Conservation (phyloP, 2,797 vertebrate species). For the Rhinophrynus dorsalis region DNA sequence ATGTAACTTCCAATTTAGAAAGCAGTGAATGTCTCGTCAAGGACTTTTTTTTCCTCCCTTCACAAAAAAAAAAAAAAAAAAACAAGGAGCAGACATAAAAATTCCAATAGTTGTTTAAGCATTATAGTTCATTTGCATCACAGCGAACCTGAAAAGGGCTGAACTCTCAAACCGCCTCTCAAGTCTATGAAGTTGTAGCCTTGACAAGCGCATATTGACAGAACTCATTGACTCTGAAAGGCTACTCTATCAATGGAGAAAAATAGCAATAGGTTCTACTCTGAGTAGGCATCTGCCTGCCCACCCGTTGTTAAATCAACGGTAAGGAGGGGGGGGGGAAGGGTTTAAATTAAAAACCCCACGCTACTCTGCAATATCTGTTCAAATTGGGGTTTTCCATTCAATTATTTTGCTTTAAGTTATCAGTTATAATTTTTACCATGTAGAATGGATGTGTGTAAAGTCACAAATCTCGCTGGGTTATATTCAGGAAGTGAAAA, state of each 20-base stretch:
- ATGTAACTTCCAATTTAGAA: conserved; percentile 98
- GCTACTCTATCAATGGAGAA: conserved; percentile 95
- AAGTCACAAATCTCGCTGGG: too few relatives aligned
- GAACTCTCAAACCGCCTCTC: conserved; percentile 96
- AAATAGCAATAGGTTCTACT: conserved; percentile 85
- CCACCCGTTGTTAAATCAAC: conserved; percentile 87
- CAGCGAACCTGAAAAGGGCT: conserved; percentile 93
- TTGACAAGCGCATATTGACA: conserved; percentile 95
- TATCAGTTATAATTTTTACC: too few relatives aligned
- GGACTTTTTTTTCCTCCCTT: too few relatives aligned
- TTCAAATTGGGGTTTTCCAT: too few relatives aligned
- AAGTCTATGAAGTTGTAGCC: conserved; percentile 91
- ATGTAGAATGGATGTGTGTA: too few relatives aligned
- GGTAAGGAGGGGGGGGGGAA: too few relatives aligned
- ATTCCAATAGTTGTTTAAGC: conserved; percentile 99
- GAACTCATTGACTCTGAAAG: conserved; percentile 98
- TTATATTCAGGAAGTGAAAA: too few relatives aligned
- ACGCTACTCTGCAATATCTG: too few relatives aligned
- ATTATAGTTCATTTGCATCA: conserved; percentile 98
- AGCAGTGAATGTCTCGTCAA: conserved; percentile 98
- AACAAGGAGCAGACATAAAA: conserved; percentile 95
- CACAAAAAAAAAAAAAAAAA: conserved; percentile 65
- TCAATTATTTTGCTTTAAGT: too few relatives aligned
- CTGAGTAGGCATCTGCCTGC: conserved; percentile 91
- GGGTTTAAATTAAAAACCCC: too few relatives aligned